Evolutionary conservation across 2,888 invertebrate genomes (phyloP).

Genomic region (Cylindroiulus punctatus): DNA sequence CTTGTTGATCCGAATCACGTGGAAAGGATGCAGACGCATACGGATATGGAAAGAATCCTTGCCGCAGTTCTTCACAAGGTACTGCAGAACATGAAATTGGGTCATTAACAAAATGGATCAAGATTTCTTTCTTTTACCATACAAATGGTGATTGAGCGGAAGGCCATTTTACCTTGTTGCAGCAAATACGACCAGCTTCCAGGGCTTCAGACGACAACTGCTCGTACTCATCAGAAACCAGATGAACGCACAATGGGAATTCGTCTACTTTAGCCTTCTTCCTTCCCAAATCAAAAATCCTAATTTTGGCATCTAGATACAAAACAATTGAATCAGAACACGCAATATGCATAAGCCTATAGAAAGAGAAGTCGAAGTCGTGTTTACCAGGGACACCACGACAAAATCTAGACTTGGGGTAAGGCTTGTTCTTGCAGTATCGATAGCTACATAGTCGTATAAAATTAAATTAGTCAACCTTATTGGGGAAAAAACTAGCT

Average conservation of each 20-base stretch:
- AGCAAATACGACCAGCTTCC: slow-evolving; percentile 99
- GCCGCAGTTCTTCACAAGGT: slow-evolving; percentile 97
- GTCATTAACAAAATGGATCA: too few species aligned
- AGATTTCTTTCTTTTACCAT: neutral
- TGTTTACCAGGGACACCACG: slow-evolving; percentile 89
- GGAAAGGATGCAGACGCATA: slow-evolving; percentile 98
- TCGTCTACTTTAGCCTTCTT: slow-evolving; percentile 98
- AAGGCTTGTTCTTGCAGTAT: slow-evolving; percentile 99
- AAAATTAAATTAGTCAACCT: neutral
- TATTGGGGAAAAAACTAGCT: too few species aligned
- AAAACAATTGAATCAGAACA: too few species aligned
- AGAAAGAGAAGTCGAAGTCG: too few species aligned
- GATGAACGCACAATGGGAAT: slow-evolving; percentile 97
- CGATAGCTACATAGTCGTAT: slow-evolving; percentile 83
- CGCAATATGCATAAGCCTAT: too few species aligned
- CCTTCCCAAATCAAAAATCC: slow-evolving; percentile 98
- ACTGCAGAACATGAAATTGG: slow-evolving; percentile 67
- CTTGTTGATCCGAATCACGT: slow-evolving; percentile 99
- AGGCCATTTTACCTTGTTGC: slow-evolving; percentile 80
- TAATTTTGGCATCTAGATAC: slow-evolving; percentile 89
- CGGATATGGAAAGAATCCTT: slow-evolving; percentile 99
- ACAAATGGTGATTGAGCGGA: slow-evolving; percentile 59
- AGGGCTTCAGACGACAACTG: slow-evolving; percentile 98
- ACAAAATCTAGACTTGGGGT: slow-evolving; percentile 99
- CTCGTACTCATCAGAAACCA: slow-evolving; percentile 99